Evolutionary conservation across 2,113 vertebrate genomes (phyloP).

Genomic region (Forbesichthys agassizii): DNA sequence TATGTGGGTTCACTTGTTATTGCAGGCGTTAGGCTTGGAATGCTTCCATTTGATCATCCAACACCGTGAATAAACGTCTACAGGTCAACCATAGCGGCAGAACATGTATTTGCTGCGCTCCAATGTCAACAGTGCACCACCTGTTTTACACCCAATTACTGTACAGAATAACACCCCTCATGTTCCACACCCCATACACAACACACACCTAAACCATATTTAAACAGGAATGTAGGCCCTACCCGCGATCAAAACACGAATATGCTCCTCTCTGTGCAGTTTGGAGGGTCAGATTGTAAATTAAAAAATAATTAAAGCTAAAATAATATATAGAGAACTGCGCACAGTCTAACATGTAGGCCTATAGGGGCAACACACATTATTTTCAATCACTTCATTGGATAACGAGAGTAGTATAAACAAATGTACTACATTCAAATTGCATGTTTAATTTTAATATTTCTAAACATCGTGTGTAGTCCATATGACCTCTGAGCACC

Average conservation of each 20-base stretch:
- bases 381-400: too few relatives aligned
- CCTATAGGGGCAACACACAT: too few relatives aligned
- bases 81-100: slow-evolving; percentile 65
- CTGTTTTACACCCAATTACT: slow-evolving; percentile 75
- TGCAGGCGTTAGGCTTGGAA: slow-evolving; percentile 41
- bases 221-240: slow-evolving; percentile 15
- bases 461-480: too few relatives aligned
- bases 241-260: not conserved
- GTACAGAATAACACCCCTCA: slow-evolving; percentile 42
- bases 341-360: too few relatives aligned
- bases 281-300: too few relatives aligned
- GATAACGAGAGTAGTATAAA: too few relatives aligned
- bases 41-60: slow-evolving; percentile 66
- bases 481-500: too few relatives aligned
- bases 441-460: too few relatives aligned
- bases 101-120: slow-evolving; percentile 76
- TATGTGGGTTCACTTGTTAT: slow-evolving; percentile 50
- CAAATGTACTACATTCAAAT: too few relatives aligned
- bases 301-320: too few relatives aligned
- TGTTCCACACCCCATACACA: slow-evolving; percentile 25
- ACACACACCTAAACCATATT: not conserved
- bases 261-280: not conserved
- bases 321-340: too few relatives aligned
- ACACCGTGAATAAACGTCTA: slow-evolving; percentile 71
- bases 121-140: slow-evolving; percentile 73